A percentile compares a stretch with the other conserved stretches of the same genome.
Evolutionary conservation across 2,888 invertebrate species (phyloP).

Genomic region (Drosophila mulleri): DNA sequence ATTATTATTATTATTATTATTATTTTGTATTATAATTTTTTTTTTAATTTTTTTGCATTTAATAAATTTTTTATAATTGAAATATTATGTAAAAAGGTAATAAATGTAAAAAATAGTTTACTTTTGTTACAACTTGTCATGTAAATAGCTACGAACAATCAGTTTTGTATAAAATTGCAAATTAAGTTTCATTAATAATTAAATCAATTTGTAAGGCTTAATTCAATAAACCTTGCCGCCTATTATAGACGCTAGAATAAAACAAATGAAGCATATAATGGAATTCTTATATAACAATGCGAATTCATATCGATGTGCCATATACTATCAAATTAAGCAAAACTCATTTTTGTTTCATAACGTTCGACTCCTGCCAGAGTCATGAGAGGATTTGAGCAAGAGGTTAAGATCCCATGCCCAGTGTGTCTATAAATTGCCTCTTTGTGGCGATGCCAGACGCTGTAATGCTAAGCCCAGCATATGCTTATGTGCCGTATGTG

Average conservation of each 20-base stretch:
- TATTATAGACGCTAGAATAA: neutral
- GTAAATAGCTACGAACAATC: neutral
- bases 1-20: no score
- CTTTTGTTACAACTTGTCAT: no score
- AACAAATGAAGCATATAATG: conserved; percentile 3
- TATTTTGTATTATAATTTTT: no score
- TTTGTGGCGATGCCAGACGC: conserved; percentile 40
- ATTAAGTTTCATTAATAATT: neutral
- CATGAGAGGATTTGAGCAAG: conserved; percentile 21
- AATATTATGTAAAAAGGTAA: no score
- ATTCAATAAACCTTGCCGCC: neutral
- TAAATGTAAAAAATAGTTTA: no score
- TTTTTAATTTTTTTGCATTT: no score
- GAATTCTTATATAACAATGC: conserved; percentile 25
- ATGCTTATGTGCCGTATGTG: conserved; percentile 45
- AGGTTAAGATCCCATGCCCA: neutral
- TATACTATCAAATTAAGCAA: neutral
- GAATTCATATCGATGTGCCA: neutral
- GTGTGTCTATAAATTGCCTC: conserved; percentile 43
- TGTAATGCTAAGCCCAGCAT: conserved; percentile 59
- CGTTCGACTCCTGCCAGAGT: conserved; percentile 17
- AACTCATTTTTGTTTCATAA: neutral
- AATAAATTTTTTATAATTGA: no score
- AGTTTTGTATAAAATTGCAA: neutral
- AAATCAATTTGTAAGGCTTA: neutral